phyloP scores from a whole-genome alignment of 2,113 vertebrate species.

The Dipodomys ordii region DNA sequence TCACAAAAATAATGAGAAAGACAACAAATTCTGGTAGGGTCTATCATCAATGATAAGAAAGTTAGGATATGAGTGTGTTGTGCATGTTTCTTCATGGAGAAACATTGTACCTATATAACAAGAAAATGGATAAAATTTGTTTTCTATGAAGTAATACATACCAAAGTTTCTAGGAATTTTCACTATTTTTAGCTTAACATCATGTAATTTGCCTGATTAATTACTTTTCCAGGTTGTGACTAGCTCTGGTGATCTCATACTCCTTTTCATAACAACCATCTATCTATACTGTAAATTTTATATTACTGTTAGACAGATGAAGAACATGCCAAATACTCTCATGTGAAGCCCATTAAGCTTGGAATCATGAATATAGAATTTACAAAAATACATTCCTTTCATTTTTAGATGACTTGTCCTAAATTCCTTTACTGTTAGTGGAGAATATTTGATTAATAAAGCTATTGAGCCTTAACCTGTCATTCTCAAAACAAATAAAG shows the following conservation, averaged over 20 bases:
- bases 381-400: not conserved
- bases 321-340: not conserved
- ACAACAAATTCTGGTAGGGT: not conserved
- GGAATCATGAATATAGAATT: not conserved
- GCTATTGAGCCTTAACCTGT: not conserved
- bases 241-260: not conserved
- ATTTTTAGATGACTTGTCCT: not conserved
- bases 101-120: not conserved
- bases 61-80: not conserved
- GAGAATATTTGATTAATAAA: not conserved
- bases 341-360: not conserved
- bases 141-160: not conserved
- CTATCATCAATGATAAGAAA: not conserved
- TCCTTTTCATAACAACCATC: not conserved
- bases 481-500: not conserved
- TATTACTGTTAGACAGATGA: not conserved
- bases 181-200: not conserved
- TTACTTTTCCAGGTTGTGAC: not conserved
- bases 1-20: not conserved
- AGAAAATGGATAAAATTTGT: fast-evolving
- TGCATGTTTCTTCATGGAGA: not conserved
- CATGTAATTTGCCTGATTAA: not conserved
- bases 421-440: not conserved
- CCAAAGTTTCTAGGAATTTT: not conserved
- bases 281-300: constrained; percentile 18